Percentiles rank a stretch among this genome's conserved stretches.
Evolutionary conservation across 2,888 invertebrate species (phyloP).

Genomic region (Antitype chi): DNA sequence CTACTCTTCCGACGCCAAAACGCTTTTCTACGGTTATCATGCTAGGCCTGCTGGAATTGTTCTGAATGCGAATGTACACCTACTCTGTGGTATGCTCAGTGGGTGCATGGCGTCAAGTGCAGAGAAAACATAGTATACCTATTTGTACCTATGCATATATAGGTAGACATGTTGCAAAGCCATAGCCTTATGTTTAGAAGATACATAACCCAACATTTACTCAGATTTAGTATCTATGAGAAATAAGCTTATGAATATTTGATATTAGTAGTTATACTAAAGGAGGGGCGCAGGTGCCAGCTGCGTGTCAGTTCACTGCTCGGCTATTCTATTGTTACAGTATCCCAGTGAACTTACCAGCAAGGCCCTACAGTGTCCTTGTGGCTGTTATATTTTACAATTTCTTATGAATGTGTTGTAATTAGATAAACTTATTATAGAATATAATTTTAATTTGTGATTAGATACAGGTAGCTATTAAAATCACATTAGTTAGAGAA

Average conservation of each 20-base stretch:
- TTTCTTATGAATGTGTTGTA: constrained; percentile 56
- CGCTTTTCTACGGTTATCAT: too few species aligned
- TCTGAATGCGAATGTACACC: not conserved
- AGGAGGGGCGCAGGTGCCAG: not conserved
- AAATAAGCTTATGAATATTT: constrained; percentile 78
- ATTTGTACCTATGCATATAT: not conserved
- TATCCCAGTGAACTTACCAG: constrained; percentile 7
- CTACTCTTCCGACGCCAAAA: too few species aligned
- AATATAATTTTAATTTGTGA: constrained; percentile 49
- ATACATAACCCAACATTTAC: constrained; percentile 43
- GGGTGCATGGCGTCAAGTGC: constrained; percentile 1
- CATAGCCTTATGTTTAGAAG: constrained; percentile 34
- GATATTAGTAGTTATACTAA: constrained; percentile 67
- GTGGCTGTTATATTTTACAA: constrained; percentile 22
- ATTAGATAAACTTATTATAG: constrained; percentile 41
- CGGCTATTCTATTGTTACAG: constrained; percentile 14
- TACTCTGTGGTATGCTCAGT: not conserved
- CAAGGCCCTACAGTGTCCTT: not conserved
- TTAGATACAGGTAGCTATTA: constrained; percentile 61
- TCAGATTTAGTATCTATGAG: constrained; percentile 36
- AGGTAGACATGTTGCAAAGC: constrained; percentile 4
- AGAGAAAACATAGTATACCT: not conserved
- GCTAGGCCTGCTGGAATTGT: too few species aligned
- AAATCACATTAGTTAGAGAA: constrained; percentile 68
- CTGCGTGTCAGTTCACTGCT: not conserved